phyloP scores from a whole-genome alignment of 2,113 vertebrate species.

The Leucosticte australis region DNA sequence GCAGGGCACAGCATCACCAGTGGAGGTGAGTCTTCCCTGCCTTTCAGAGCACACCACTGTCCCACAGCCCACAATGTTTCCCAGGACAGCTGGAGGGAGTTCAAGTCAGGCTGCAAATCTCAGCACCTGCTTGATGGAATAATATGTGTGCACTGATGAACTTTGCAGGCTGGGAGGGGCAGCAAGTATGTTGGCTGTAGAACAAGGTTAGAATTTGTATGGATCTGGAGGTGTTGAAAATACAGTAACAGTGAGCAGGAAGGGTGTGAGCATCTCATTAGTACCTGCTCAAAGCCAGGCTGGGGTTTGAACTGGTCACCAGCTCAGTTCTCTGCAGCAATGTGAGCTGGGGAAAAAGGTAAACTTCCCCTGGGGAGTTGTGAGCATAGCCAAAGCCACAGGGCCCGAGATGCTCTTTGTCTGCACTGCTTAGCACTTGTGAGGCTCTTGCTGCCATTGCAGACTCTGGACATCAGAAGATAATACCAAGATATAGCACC shows the following conservation, averaged over 20 bases:
- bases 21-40: conserved; percentile 69
- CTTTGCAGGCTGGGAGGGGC: conserved; percentile 4
- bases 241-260: not conserved
- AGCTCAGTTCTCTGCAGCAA: not conserved
- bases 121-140: not conserved
- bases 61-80: not conserved
- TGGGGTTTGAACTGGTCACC: not conserved
- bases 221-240: not conserved
- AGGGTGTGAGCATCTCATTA: not conserved
- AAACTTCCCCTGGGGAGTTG: not conserved
- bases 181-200: not conserved
- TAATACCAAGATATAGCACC: fast-evolving
- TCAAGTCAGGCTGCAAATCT: not conserved
- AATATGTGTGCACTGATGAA: not conserved
- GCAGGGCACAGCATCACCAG: conserved; percentile 69
- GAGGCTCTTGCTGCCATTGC: not conserved
- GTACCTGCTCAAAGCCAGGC: not conserved
- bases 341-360: not conserved
- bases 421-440: not conserved
- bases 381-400: not conserved
- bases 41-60: not conserved
- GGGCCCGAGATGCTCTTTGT: not conserved
- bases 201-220: not conserved
- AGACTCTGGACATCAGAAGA: not conserved
- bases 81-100: not conserved